These are phyloP conservation scores for Zhuqinia jingwanae DNA, from an alignment of 2,888 invertebrate species.

Conservation along the genomic window DNA sequence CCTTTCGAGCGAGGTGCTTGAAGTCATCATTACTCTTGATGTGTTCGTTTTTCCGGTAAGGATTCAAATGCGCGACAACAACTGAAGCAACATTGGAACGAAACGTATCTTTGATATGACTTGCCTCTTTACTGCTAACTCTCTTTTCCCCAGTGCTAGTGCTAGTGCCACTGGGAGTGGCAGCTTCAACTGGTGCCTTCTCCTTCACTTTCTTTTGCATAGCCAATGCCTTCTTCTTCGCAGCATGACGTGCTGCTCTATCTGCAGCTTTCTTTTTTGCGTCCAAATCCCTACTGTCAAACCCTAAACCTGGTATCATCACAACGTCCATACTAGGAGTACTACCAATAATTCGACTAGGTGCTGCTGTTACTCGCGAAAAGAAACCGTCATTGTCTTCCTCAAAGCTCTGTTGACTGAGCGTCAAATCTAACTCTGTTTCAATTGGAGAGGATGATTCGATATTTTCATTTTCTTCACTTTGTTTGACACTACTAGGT, in stretches of 20 bases:
- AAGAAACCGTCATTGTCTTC: conserved; percentile 46
- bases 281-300: conserved; percentile 60
- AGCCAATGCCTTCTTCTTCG: conserved; percentile 72
- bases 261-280: conserved; percentile 54
- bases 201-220: conserved; percentile 65
- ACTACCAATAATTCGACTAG: conserved; percentile 50
- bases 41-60: conserved; percentile 90
- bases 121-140: conserved; percentile 49
- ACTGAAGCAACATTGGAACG: conserved; percentile 87
- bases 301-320: conserved; percentile 65
- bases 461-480: background rate
- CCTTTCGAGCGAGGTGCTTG: conserved; percentile 96
- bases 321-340: conserved; percentile 48
- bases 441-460: conserved; percentile 69
- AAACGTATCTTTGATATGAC: conserved; percentile 90
- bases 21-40: conserved; percentile 96
- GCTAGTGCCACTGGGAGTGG: background rate
- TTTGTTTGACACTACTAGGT: background rate
- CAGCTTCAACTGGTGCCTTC: conserved; percentile 50
- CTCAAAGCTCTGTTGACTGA: conserved; percentile 53
- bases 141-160: conserved; percentile 47
- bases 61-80: conserved; percentile 93
- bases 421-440: conserved; percentile 68
- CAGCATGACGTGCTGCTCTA: conserved; percentile 54
- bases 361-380: conserved; percentile 43